Base-by-base conservation (phyloP, 2,797 vertebrate genomes). In the Schizothorax lantsangensis region DNA sequence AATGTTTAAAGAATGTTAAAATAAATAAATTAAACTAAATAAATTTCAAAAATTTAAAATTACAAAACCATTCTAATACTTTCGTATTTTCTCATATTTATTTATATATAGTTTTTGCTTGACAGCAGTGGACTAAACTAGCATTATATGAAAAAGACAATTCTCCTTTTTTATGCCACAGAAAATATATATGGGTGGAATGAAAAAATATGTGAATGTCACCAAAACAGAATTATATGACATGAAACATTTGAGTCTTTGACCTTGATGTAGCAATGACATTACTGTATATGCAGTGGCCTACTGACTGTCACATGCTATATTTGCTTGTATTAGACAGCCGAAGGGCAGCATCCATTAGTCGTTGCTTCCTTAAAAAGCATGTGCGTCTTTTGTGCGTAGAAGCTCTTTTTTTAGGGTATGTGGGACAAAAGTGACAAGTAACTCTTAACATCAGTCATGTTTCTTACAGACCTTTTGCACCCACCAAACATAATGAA, bases 221-320 rank as follows among this genome's bases (percentile, higher is more conserved):
- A 12, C 19, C 30, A 33, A 74, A 77, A 49, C 23, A 17, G 1
- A n/a, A 78, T 79, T 77, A 33, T 19, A 33, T 43, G 45, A 54
- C 49, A n/a, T n/a, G 8, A 59, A 45, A 7, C n/a, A 66, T 75
- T 57, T 69, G 40, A 90, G 89, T 89, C 88, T 90, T 88, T 96
- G 95, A 96, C 95, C 95, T 95, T 96, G 94, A 93, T 88, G 92
- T 91, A 91, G 91, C 91, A 90, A 92, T 93, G 91, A 91, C 91
- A 91, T 87, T 78, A 64, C n/a, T 30, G n/a, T 64, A 85, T 88
- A 86, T 64, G 57, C 74, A 43, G 33, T 21, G 45, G 62, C 85
- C 82, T 87, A 89, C 83, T 87, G 57, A 91, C 43, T 36, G 47
- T 54, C 87, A 90, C 87, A 45, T 81, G 69, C 66, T 84, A 54